A percentile compares a stretch with the other conserved stretches of the same genome.
These are phyloP conservation scores for Leucopternis melanops DNA, from an alignment of 2,113 vertebrate genomes.

Conservation along the genomic window DNA sequence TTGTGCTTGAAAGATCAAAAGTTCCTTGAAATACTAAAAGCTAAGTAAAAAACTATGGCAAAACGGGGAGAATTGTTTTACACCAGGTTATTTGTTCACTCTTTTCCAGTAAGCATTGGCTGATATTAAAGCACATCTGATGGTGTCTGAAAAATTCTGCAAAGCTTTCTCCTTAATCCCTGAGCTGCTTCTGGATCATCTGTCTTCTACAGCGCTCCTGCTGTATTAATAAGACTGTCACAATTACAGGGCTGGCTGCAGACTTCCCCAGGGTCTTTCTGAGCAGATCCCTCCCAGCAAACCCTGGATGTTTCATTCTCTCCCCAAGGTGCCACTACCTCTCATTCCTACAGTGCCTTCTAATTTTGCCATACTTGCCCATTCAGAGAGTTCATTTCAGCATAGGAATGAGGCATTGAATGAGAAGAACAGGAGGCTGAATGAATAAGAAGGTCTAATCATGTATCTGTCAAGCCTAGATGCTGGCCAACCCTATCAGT, in stretches of 20 bases:
- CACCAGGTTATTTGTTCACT: not conserved
- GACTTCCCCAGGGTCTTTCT: not conserved
- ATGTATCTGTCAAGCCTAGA: not conserved
- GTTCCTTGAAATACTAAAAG: not conserved
- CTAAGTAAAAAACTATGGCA: not conserved
- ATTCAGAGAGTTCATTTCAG: not conserved
- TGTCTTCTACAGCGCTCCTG: not conserved
- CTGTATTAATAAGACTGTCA: conserved; percentile 19
- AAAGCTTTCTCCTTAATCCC: conserved; percentile 25
- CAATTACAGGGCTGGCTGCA: not conserved
- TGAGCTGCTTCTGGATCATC: conserved; percentile 2
- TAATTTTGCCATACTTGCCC: not conserved
- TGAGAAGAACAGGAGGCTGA: not conserved
- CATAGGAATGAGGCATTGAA: not conserved
- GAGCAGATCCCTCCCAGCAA: not conserved
- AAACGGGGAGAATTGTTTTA: not conserved
- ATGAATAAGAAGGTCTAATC: not conserved
- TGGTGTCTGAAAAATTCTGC: conserved; percentile 3
- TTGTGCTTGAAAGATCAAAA: not conserved
- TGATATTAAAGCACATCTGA: conserved; percentile 7
- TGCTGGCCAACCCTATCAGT: not conserved
- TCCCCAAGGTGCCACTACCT: not conserved
- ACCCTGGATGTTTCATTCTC: not conserved
- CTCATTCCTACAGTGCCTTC: not conserved
- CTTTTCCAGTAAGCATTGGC: not conserved